Evolutionary conservation across 1,140 invertebrate genomes (phyloP).

Genomic region (Hyles euphorbiae): DNA sequence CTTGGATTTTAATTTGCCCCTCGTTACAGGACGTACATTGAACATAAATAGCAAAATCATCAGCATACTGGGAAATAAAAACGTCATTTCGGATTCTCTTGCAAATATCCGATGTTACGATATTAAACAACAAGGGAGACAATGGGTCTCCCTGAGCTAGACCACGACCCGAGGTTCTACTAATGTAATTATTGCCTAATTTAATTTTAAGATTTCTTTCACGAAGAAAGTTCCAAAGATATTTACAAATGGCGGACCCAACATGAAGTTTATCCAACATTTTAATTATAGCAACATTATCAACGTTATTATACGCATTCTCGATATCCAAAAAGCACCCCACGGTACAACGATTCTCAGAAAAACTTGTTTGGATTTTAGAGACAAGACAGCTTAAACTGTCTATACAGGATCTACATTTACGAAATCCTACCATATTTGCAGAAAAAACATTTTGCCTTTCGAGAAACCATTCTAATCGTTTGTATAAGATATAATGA

Average conservation of each 20-base stretch:
- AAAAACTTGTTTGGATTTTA: slow-evolving; percentile 16
- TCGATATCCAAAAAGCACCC: slow-evolving; percentile 12
- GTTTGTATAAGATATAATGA: slow-evolving; percentile 3
- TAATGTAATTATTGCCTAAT: not conserved
- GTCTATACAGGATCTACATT: slow-evolving; percentile 14
- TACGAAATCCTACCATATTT: slow-evolving; percentile 6
- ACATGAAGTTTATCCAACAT: slow-evolving; percentile 11
- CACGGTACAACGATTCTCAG: slow-evolving; percentile 7
- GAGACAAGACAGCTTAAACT: slow-evolving; percentile 10
- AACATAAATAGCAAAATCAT: too few relatives aligned
- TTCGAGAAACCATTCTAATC: slow-evolving; percentile 11
- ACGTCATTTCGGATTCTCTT: too few relatives aligned
- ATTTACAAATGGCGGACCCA: slow-evolving; percentile 11
- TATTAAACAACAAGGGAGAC: too few relatives aligned
- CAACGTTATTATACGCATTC: slow-evolving; percentile 10
- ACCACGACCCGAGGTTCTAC: not conserved
- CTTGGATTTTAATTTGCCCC: too few relatives aligned
- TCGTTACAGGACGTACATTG: too few relatives aligned
- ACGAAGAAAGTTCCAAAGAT: slow-evolving; percentile 13
- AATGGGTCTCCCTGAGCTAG: not conserved
- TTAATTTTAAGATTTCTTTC: not conserved
- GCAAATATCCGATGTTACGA: too few relatives aligned
- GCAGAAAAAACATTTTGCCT: slow-evolving; percentile 2
- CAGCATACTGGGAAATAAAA: too few relatives aligned
- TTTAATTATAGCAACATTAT: slow-evolving; percentile 1